A percentile compares a stretch with the other conserved stretches of the same genome.
Conservation (phyloP, 2,113 vertebrate genomes). For the Microcebus lehilahytsara region DNA sequence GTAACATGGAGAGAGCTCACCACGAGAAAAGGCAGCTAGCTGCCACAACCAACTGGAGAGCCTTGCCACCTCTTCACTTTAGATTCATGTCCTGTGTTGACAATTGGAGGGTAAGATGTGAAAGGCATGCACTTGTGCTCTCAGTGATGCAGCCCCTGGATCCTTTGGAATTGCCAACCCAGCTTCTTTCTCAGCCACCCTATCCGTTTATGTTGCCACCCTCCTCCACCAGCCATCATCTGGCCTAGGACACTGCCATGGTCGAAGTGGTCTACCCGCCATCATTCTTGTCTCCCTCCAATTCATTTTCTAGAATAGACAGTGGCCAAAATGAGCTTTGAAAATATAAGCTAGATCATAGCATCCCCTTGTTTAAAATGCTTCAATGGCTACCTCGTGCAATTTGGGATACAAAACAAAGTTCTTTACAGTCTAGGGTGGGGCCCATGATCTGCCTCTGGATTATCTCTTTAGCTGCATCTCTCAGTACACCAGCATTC, state of each 20-base stretch:
- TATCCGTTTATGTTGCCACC: rapidly evolving
- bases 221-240: neutral
- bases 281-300: neutral
- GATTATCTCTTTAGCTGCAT: neutral
- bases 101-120: neutral
- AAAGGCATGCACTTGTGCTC: neutral
- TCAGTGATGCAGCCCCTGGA: neutral
- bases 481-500: neutral
- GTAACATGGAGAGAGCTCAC: neutral
- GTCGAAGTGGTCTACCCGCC: neutral
- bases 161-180: neutral
- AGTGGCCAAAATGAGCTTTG: neutral
- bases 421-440: neutral
- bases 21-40: neutral
- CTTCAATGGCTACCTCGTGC: neutral
- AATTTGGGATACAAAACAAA: neutral
- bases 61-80: neutral
- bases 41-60: neutral
- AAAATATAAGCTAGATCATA: neutral
- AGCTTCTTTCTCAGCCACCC: neutral
- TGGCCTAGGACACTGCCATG: neutral
- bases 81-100: neutral
- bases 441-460: neutral
- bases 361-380: neutral
- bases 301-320: neutral